Percentiles rank a stretch among this genome's conserved stretches.
phyloP scores from a whole-genome alignment of 2,113 vertebrate genomes.

The Athene cunicularia region DNA sequence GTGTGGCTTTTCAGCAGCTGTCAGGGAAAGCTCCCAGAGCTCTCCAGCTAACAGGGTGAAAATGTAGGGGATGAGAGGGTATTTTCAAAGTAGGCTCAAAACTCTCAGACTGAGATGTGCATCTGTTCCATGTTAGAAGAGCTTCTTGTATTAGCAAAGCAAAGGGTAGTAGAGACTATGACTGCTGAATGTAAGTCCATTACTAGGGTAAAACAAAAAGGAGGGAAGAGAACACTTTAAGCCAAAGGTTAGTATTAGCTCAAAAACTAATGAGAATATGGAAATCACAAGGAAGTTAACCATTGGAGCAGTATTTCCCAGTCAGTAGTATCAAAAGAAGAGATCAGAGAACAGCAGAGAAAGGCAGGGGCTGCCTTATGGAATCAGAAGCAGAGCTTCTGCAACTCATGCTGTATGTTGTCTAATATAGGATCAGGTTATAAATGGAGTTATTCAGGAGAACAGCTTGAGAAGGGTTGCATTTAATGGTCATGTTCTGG shows the following conservation, averaged over 20 bases:
- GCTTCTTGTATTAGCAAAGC: background rate
- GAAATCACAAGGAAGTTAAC: background rate
- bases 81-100: background rate
- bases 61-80: background rate
- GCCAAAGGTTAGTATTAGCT: background rate
- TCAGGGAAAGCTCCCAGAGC: background rate
- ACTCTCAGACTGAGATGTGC: background rate
- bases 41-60: background rate
- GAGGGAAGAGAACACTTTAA: background rate
- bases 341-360: background rate
- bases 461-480: background rate
- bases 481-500: background rate
- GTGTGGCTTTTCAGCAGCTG: background rate
- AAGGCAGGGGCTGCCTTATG: background rate
- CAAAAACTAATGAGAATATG: background rate
- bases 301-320: background rate
- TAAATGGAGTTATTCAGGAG: background rate
- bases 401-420: conserved; percentile 14
- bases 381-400: background rate
- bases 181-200: background rate
- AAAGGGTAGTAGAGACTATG: background rate
- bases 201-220: background rate
- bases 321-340: background rate
- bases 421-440: background rate
- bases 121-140: background rate